phyloP scores from a whole-genome alignment of 2,797 vertebrate species.

The Coracias cyanogaster region DNA sequence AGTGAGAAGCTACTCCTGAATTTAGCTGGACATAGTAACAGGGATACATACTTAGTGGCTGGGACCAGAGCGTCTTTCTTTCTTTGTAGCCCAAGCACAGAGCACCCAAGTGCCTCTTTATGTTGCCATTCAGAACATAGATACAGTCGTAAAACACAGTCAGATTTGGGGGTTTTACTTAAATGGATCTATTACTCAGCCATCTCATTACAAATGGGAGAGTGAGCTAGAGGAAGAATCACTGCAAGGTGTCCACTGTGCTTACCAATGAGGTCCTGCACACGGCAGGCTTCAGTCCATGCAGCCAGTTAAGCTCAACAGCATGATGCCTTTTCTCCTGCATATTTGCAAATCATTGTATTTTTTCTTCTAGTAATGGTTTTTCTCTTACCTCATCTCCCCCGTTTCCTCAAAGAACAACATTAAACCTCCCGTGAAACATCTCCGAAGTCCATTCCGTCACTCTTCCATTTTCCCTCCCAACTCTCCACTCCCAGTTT shows the following conservation, averaged over 20 bases:
- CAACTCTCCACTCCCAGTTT: background rate
- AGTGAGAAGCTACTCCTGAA: background rate
- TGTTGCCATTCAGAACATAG: background rate
- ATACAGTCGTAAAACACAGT: slow-evolving; percentile 7
- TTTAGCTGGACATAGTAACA: background rate
- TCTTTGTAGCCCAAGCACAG: background rate
- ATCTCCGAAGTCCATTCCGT: background rate
- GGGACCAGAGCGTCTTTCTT: background rate
- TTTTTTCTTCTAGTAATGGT: background rate
- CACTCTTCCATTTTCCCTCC: background rate
- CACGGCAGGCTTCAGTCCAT: background rate
- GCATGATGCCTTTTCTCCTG: background rate
- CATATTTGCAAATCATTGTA: background rate
- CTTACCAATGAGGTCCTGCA: slow-evolving; percentile 25
- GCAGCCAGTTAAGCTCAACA: background rate
- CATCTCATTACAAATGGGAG: background rate
- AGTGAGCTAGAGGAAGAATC: slow-evolving; percentile 23
- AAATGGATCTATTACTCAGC: slow-evolving; percentile 12
- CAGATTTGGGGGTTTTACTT: background rate
- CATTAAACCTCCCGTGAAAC: background rate
- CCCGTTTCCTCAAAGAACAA: background rate
- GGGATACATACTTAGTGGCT: background rate
- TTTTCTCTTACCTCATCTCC: background rate
- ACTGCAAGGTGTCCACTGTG: background rate
- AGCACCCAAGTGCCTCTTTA: background rate